A percentile compares a stretch with the other conserved stretches of the same genome.
These are phyloP conservation scores for Anseranas semipalmata DNA, from an alignment of 2,113 vertebrate genomes.

Conservation along the genomic window DNA sequence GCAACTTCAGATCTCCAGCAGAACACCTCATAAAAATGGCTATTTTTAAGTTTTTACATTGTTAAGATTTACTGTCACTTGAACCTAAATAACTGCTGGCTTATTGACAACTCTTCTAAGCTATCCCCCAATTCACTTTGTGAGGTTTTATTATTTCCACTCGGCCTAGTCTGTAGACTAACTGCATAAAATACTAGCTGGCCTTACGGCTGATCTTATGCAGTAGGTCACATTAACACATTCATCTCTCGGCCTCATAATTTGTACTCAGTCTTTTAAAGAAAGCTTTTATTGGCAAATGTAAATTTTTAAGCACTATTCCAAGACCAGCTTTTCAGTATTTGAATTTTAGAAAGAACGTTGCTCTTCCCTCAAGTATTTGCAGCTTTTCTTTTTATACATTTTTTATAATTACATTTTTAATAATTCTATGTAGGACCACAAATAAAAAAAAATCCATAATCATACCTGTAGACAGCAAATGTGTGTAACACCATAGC, in stretches of 20 bases:
- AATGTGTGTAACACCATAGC: accelerated
- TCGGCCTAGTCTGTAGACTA: not conserved
- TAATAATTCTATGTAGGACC: not conserved
- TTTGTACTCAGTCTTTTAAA: not conserved
- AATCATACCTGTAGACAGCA: not conserved
- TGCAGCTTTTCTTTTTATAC: not conserved
- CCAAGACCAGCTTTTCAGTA: not conserved
- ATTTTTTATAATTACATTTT: not conserved
- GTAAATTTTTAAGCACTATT: not conserved
- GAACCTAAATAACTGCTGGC: not conserved
- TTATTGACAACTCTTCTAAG: not conserved
- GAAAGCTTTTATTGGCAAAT: not conserved
- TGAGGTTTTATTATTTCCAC: slow-evolving; percentile 12
- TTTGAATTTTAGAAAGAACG: not conserved
- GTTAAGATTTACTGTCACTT: not conserved
- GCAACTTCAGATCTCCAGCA: not conserved
- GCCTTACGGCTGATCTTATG: not conserved
- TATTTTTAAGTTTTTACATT: not conserved
- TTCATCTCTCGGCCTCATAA: not conserved
- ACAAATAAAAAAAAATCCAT: not conserved
- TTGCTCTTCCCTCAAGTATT: not conserved
- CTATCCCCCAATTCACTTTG: not conserved
- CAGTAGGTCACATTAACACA: slow-evolving; percentile 8
- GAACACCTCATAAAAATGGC: not conserved
- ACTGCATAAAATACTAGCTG: not conserved